phyloP scores from a whole-genome alignment of 2,797 vertebrate species.

The Gallinago stenura region DNA sequence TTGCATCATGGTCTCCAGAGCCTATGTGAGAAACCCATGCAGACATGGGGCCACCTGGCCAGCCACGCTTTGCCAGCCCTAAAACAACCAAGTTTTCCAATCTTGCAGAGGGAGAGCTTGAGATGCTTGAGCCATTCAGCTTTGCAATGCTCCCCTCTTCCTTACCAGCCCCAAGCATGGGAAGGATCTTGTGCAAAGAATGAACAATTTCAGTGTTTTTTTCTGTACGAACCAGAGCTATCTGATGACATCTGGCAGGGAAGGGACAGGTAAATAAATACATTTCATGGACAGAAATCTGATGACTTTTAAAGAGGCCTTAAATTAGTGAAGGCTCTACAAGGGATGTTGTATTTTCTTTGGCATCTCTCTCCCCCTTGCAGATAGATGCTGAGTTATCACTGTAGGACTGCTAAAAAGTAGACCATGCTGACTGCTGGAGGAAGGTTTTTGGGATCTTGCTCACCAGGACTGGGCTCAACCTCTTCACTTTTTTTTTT shows the following conservation, averaged over 20 bases:
- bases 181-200: neutral
- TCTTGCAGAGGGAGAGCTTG: rapidly evolving
- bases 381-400: neutral
- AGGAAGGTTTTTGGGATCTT: neutral
- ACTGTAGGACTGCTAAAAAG: neutral
- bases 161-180: rapidly evolving
- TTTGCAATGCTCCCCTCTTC: neutral
- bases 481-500: neutral
- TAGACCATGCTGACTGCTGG: neutral
- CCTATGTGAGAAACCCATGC: neutral
- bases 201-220: rapidly evolving
- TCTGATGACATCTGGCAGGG: neutral
- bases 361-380: neutral
- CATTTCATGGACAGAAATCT: neutral
- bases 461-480: neutral
- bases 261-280: neutral
- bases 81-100: neutral
- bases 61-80: neutral
- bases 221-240: neutral
- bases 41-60: neutral
- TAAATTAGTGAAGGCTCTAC: neutral
- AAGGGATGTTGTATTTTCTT: neutral
- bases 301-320: neutral
- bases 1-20: neutral
- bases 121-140: neutral